Evolutionary conservation across 2,113 vertebrate genomes (phyloP).

Genomic region (Pantherophis guttatus): DNA sequence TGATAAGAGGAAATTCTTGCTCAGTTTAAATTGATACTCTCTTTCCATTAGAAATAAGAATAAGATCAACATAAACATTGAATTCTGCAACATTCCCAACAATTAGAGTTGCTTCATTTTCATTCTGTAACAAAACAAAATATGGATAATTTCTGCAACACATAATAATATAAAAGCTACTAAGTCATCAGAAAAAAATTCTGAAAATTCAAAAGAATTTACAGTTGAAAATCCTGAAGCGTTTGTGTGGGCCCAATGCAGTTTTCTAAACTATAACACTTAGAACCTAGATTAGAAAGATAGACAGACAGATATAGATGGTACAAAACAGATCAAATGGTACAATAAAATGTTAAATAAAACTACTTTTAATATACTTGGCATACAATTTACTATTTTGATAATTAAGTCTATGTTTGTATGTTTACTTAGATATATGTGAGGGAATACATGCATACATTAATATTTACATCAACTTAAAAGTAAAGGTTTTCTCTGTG

Average conservation of each 20-base stretch:
- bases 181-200: not conserved
- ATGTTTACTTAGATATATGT: not conserved
- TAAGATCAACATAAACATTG: not conserved
- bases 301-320: not conserved
- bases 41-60: not conserved
- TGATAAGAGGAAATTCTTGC: not conserved
- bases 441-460: not conserved
- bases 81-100: not conserved
- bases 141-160: not conserved
- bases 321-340: not conserved
- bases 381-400: not conserved
- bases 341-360: not conserved
- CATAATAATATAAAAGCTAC: not conserved
- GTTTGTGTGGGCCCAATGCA: not conserved
- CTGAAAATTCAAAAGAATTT: not conserved
- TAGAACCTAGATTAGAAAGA: not conserved
- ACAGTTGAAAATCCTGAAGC: not conserved
- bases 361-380: not conserved
- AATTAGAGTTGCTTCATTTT: not conserved
- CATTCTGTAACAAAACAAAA: not conserved
- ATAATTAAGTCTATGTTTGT: not conserved
- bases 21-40: not conserved
- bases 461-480: not conserved
- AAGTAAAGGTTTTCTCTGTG: too few species aligned
- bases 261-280: not conserved